A percentile compares a stretch with the other conserved stretches of the same genome.
These are phyloP conservation scores for Cataglyphis livida DNA, from an alignment of 2,888 invertebrate genomes.

Conservation along the genomic window DNA sequence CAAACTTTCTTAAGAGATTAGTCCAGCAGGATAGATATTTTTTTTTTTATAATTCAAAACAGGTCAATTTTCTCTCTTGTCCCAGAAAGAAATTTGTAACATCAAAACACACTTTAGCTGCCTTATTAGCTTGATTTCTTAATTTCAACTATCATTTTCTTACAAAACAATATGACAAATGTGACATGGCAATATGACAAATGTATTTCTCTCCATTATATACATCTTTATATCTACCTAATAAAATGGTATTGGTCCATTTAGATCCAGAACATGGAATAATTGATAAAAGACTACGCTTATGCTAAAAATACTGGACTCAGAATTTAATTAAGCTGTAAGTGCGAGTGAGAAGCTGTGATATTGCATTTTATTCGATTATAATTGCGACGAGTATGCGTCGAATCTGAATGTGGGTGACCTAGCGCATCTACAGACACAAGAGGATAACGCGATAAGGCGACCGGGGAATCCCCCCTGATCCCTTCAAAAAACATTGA, in stretches of 20 bases:
- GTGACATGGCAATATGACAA: not conserved
- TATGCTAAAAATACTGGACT: constrained; percentile 1
- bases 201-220: not conserved
- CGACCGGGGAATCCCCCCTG: constrained; percentile 45
- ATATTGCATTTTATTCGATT: constrained; percentile 5
- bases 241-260: not conserved
- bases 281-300: not conserved
- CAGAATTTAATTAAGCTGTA: not conserved
- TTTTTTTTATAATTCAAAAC: constrained; percentile 64
- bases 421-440: constrained; percentile 36
- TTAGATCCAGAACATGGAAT: not conserved
- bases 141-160: not conserved
- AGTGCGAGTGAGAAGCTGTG: not conserved
- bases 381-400: constrained; percentile 40
- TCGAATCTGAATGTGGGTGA: constrained; percentile 64
- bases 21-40: constrained; percentile 59
- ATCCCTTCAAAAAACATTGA: constrained; percentile 53
- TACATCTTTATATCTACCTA: not conserved
- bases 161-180: constrained; percentile 14
- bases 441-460: constrained; percentile 58
- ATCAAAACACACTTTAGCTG: not conserved
- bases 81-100: not conserved
- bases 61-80: not conserved
- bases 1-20: constrained; percentile 58
- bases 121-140: not conserved